A percentile compares a stretch with the other conserved stretches of the same genome.
phyloP scores from a whole-genome alignment of 2,113 vertebrate genomes.

The Capra hircus region DNA sequence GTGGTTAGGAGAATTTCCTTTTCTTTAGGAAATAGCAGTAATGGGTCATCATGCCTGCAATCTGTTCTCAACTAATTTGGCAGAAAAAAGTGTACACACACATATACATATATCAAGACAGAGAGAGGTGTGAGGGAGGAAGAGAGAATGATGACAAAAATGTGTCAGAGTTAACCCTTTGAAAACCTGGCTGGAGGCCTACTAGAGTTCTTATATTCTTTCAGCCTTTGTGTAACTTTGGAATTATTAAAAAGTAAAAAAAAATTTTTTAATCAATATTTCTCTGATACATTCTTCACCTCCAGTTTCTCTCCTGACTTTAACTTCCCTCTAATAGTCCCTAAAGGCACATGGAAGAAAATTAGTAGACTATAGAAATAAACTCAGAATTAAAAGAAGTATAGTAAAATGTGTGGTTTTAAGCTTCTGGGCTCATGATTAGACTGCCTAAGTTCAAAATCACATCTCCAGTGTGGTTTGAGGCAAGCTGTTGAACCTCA shows the following conservation, averaged over 20 bases:
- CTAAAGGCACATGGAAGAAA: neutral
- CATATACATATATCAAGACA: neutral
- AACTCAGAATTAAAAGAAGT: neutral
- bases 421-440: neutral
- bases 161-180: neutral
- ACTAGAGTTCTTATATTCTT: neutral
- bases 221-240: neutral
- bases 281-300: neutral
- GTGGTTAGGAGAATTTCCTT: neutral
- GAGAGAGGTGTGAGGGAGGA: neutral
- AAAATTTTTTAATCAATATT: neutral
- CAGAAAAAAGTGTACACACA: neutral
- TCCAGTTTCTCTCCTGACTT: neutral
- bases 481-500: neutral
- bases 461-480: neutral
- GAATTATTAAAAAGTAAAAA: neutral
- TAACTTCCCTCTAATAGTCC: neutral
- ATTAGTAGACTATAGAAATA: neutral
- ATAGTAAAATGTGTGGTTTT: neutral
- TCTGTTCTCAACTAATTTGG: neutral
- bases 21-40: neutral
- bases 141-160: neutral
- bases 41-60: neutral
- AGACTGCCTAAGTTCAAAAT: constrained; percentile 15
- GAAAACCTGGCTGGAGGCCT: neutral